phyloP scores from a whole-genome alignment of 2,113 vertebrate genomes.

The Blennius ocellaris region DNA sequence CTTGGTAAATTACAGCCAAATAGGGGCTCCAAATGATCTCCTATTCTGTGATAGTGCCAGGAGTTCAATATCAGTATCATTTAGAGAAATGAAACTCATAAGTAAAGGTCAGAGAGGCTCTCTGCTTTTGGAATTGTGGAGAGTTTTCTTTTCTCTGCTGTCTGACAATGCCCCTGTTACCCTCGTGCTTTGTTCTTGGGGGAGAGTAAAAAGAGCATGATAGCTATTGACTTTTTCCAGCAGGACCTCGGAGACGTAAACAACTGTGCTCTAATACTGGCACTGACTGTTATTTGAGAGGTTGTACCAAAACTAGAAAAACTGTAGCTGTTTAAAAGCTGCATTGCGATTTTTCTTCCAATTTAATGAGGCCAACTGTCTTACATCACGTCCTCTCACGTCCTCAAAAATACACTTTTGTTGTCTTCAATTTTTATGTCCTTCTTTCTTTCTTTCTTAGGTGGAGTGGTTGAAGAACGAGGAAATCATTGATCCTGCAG shows the following conservation, averaged over 20 bases:
- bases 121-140: constrained; percentile 51
- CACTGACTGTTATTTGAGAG: constrained; percentile 52
- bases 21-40: constrained; percentile 64
- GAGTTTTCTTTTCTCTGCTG: constrained; percentile 52
- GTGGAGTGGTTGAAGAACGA: constrained; percentile 99
- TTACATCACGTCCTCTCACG: constrained; percentile 9
- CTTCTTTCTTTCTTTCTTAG: constrained; percentile 69
- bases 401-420: not conserved
- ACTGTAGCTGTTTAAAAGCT: constrained; percentile 41
- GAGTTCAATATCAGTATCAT: constrained; percentile 71
- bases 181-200: constrained; percentile 67
- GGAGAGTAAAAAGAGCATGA: constrained; percentile 69
- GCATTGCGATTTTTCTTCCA: constrained; percentile 45
- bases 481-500: constrained; percentile 94
- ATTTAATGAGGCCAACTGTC: constrained; percentile 51
- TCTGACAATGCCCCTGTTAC: constrained; percentile 45
- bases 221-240: constrained; percentile 79
- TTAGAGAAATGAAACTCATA: constrained; percentile 68
- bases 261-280: constrained; percentile 46
- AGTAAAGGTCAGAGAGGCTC: constrained; percentile 75
- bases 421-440: not conserved
- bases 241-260: constrained; percentile 68
- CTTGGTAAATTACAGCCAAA: constrained; percentile 69
- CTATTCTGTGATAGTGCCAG: constrained; percentile 47
- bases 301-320: constrained; percentile 43